Conservation (phyloP, 2,113 vertebrate genomes). For the Hippolais icterina region DNA sequence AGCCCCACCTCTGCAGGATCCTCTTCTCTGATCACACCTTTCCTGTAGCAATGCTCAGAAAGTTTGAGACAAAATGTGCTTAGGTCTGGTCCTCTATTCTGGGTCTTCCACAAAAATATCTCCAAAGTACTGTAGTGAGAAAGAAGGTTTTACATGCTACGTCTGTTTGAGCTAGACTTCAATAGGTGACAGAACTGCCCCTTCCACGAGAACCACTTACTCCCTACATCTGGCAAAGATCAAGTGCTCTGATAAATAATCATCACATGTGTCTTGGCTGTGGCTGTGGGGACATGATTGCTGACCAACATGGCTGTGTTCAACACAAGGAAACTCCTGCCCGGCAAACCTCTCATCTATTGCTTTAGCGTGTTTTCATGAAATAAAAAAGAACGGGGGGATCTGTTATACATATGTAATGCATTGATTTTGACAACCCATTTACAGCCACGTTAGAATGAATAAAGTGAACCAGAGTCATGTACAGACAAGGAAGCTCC, state of each 20-base stretch:
- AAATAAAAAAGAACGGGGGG: neutral
- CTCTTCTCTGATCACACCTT: neutral
- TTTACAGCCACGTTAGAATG: neutral
- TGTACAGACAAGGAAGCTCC: neutral
- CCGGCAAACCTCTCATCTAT: neutral
- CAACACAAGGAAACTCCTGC: neutral
- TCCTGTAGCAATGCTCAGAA: neutral
- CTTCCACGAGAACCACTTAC: neutral
- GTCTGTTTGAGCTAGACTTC: neutral
- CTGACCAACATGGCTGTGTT: neutral
- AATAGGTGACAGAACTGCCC: neutral
- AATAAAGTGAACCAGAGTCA: neutral
- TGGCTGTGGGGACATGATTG: neutral
- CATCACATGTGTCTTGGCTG: neutral
- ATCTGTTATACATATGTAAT: neutral
- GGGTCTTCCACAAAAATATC: neutral
- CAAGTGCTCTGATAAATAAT: neutral
- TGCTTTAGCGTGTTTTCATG: neutral
- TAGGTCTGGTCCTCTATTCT: neutral
- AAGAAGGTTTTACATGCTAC: neutral
- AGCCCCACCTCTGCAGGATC: neutral
- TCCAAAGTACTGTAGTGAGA: neutral
- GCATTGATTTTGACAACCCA: neutral
- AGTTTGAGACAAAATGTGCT: neutral
- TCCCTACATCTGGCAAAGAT: neutral